phyloP scores from a whole-genome alignment of 2,797 vertebrate species.

The Tokudaia tokunoshimensis region DNA sequence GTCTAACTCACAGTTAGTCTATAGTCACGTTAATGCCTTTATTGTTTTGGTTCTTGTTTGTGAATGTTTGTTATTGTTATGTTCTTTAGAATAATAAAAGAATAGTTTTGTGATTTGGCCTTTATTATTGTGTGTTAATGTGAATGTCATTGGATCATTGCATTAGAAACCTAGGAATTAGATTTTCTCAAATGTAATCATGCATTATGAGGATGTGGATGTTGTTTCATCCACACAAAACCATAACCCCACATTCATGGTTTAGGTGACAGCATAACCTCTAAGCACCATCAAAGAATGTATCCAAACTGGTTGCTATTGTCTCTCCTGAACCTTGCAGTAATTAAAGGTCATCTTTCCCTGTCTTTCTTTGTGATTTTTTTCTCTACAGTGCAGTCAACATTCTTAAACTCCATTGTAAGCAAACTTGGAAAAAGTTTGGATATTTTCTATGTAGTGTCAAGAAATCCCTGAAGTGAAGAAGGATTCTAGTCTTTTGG shows the following conservation, averaged over 20 bases:
- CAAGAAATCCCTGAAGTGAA: background rate
- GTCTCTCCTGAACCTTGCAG: background rate
- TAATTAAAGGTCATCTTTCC: background rate
- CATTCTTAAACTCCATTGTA: background rate
- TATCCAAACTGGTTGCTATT: background rate
- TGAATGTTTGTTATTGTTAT: background rate
- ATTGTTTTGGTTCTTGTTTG: background rate
- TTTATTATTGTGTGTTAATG: background rate
- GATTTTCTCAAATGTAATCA: background rate
- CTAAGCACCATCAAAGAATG: background rate
- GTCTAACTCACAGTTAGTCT: background rate
- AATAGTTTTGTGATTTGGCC: background rate
- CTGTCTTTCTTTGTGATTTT: background rate
- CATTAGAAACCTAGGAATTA: conserved; percentile 32
- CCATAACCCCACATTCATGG: background rate
- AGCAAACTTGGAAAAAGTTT: background rate
- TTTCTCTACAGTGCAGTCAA: background rate
- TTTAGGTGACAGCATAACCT: background rate
- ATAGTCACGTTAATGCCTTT: background rate
- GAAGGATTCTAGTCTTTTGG: background rate
- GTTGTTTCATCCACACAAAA: background rate
- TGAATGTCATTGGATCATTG: background rate
- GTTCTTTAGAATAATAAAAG: background rate
- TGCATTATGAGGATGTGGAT: background rate
- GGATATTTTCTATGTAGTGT: background rate